Conservation (phyloP, 2,888 invertebrate genomes). For the Phaedon cochleariae region DNA sequence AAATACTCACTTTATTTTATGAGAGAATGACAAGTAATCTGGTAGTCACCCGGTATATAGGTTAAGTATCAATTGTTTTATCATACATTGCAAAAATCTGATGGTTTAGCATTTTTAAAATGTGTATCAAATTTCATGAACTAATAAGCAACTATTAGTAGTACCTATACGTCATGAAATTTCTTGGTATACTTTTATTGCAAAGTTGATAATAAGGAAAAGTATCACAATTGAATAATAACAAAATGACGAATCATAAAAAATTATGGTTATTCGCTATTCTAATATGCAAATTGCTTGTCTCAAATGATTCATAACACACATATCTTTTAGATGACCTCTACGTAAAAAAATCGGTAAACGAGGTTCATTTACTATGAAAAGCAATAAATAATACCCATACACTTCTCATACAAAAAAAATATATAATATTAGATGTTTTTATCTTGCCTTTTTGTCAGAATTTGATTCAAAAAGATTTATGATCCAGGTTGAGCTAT, state of each 20-base stretch:
- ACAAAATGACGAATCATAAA: not conserved
- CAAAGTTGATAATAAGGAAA: not conserved
- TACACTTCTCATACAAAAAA: no score
- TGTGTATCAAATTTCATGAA: not conserved
- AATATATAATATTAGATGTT: no score
- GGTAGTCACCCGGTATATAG: no score
- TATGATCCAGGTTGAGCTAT: no score
- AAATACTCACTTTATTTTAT: no score
- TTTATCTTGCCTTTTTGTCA: no score
- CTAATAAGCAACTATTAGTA: not conserved
- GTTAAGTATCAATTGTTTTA: not conserved
- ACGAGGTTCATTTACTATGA: no score
- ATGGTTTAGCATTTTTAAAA: not conserved
- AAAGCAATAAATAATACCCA: no score
- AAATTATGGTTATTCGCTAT: not conserved
- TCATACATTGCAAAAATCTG: not conserved
- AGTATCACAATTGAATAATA: not conserved
- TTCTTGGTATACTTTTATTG: not conserved
- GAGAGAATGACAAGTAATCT: no score
- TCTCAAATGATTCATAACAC: not conserved
- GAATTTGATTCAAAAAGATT: no score
- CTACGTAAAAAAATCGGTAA: not conserved
- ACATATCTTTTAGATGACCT: not conserved
- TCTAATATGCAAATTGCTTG: not conserved
- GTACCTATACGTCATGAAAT: not conserved